Percentiles rank a stretch among this genome's conserved stretches.
phyloP scores from a whole-genome alignment of 2,888 invertebrate genomes.

The Megalurothrips usitatus region DNA sequence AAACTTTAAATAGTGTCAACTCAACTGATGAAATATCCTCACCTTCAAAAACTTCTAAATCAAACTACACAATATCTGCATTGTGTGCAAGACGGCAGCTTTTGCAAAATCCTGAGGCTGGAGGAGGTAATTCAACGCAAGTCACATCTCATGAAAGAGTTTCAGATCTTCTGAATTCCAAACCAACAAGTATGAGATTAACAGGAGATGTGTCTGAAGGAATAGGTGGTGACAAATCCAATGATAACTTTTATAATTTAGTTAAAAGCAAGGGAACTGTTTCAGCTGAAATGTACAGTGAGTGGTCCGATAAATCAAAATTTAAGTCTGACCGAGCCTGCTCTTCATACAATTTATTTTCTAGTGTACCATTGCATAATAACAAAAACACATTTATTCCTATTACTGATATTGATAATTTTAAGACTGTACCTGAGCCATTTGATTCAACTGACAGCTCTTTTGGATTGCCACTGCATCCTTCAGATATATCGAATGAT shows the following conservation, averaged over 20 bases:
- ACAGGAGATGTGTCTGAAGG: too few relatives aligned
- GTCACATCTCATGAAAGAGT: too few relatives aligned
- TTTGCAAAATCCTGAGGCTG: background rate
- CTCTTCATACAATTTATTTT: background rate
- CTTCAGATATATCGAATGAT: constrained; percentile 55
- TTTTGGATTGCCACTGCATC: background rate
- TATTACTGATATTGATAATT: background rate
- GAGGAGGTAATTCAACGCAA: too few relatives aligned
- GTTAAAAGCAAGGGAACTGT: too few relatives aligned
- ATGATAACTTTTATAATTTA: background rate
- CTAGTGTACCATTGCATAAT: background rate
- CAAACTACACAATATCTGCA: background rate
- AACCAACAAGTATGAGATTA: too few relatives aligned
- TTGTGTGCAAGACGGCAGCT: background rate
- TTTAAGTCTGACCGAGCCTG: background rate
- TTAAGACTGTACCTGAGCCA: background rate
- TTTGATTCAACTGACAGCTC: background rate
- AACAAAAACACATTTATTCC: constrained; percentile 7
- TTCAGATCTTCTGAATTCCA: too few relatives aligned
- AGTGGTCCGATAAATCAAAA: background rate
- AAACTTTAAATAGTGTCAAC: background rate
- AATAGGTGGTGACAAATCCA: background rate
- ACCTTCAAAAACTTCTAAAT: background rate
- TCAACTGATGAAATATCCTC: background rate
- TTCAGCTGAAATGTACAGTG: background rate